Percentiles rank a stretch among this genome's conserved stretches.
Evolutionary conservation across 1,140 invertebrate genomes (phyloP).

Genomic region (Aphis craccivora): DNA sequence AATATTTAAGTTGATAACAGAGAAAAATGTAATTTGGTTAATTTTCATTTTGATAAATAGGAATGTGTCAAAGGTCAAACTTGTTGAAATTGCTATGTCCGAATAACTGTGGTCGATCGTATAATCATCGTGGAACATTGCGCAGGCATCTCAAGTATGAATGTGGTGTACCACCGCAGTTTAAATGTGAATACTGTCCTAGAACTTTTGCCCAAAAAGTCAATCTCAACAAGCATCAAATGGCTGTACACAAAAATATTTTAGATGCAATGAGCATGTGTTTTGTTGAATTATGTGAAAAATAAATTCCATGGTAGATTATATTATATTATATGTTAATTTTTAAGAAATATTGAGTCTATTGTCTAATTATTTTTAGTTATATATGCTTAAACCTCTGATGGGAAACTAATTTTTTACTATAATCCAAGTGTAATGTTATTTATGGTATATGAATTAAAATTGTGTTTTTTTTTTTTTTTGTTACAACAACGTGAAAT

Average conservation of each 20-base stretch:
- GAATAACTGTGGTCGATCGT: constrained; percentile 61
- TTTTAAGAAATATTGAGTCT: not conserved
- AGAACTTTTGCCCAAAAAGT: constrained; percentile 63
- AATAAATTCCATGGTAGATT: not conserved
- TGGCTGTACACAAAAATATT: constrained; percentile 53
- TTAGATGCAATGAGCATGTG: constrained; percentile 50
- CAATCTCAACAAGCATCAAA: constrained; percentile 63
- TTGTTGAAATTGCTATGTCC: constrained; percentile 58
- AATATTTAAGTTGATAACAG: not conserved
- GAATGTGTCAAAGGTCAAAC: not conserved
- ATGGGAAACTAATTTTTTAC: not conserved
- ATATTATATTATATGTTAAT: not conserved
- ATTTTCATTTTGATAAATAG: constrained; percentile 34
- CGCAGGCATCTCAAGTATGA: constrained; percentile 60
- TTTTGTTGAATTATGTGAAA: constrained; percentile 27
- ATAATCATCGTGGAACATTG: constrained; percentile 60
- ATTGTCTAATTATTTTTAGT: not conserved
- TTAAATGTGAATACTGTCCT: constrained; percentile 59
- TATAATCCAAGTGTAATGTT: not conserved
- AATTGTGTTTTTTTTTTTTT: not conserved
- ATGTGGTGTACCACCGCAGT: constrained; percentile 60
- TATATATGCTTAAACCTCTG: not conserved
- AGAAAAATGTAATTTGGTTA: not conserved
- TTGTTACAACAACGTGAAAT: not conserved
- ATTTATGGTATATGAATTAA: not conserved